A percentile compares a stretch with the other conserved stretches of the same genome.
These are phyloP conservation scores for Pseudopleuronectes americanus DNA, from an alignment of 2,797 vertebrate species.

Conservation along the genomic window DNA sequence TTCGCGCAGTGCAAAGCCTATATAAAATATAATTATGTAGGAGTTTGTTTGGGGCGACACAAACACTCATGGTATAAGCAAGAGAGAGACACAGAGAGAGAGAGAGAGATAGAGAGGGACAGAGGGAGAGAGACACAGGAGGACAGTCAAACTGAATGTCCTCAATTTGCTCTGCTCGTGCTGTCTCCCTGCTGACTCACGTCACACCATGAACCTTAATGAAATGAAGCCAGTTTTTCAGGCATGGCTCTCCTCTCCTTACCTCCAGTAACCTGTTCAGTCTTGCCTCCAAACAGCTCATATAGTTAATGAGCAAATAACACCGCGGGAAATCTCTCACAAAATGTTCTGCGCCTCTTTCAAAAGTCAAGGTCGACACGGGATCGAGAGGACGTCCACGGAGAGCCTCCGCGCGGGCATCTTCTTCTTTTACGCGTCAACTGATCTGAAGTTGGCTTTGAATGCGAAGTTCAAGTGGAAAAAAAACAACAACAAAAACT, in stretches of 20 bases:
- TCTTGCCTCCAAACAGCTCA: constrained; percentile 72
- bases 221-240: constrained; percentile 75
- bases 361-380: constrained; percentile 19
- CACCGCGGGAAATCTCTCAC: constrained; percentile 40
- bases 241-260: constrained; percentile 59
- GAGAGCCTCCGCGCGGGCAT: background rate
- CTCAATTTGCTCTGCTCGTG: constrained; percentile 38
- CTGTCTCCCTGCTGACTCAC: constrained; percentile 54
- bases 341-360: constrained; percentile 23
- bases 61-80: constrained; percentile 31
- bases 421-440: constrained; percentile 21
- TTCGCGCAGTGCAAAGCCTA: background rate
- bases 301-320: constrained; percentile 65
- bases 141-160: constrained; percentile 35
- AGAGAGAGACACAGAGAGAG: constrained; percentile 1
- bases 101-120: background rate
- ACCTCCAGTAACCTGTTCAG: constrained; percentile 74
- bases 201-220: constrained; percentile 48
- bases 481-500: background rate
- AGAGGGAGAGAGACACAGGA: constrained; percentile 1
- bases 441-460: background rate
- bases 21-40: constrained; percentile 47
- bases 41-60: constrained; percentile 58
- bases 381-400: constrained; percentile 13
- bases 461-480: constrained; percentile 2